Conservation (phyloP, 2,113 vertebrate species). For the Emydura subglobosa region DNA sequence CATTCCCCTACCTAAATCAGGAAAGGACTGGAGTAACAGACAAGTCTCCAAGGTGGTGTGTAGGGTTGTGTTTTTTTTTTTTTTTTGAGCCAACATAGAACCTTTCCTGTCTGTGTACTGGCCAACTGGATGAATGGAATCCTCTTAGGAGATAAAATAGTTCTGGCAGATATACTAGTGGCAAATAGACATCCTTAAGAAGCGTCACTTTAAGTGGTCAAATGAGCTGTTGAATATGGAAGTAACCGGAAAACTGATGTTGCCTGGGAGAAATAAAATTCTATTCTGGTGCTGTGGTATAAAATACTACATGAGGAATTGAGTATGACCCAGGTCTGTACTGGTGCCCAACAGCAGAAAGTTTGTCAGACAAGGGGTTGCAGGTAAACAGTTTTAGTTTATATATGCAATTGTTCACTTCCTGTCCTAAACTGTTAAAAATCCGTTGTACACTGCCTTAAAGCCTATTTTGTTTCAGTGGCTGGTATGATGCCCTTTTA, state of each 20-base stretch:
- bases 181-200: neutral
- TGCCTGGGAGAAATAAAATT: neutral
- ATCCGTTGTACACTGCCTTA: neutral
- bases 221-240: neutral
- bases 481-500: neutral
- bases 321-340: neutral
- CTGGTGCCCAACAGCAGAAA: neutral
- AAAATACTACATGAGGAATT: neutral
- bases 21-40: neutral
- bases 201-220: neutral
- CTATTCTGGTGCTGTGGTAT: accelerated
- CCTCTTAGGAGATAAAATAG: neutral
- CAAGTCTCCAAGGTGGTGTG: neutral
- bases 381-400: neutral
- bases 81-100: neutral
- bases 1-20: neutral
- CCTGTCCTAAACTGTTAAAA: neutral
- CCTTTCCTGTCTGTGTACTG: neutral
- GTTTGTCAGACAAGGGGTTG: neutral
- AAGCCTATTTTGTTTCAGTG: neutral
- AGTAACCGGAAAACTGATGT: neutral
- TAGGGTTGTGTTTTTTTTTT: neutral
- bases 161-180: neutral
- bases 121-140: neutral
- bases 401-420: neutral